phyloP scores from a whole-genome alignment of 2,113 vertebrate genomes.

The Hipposideros armiger region DNA sequence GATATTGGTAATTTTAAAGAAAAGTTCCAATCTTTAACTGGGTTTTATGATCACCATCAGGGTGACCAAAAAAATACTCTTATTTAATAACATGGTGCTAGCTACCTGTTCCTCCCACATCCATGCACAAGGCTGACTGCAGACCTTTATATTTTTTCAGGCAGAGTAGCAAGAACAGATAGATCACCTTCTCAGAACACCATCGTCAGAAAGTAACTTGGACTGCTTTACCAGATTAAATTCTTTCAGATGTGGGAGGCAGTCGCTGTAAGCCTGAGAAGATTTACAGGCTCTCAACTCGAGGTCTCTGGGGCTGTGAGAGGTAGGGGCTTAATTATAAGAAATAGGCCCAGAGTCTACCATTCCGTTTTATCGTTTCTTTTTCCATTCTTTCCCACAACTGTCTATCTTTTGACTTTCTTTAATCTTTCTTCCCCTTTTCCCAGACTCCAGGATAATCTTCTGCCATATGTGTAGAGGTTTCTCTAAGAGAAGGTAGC shows the following conservation, averaged over 20 bases:
- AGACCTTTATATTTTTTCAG: neutral
- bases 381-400: neutral
- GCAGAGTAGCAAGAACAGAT: neutral
- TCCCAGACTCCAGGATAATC: neutral
- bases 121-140: fast-evolving
- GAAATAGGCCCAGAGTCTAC: neutral
- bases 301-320: neutral
- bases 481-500: neutral
- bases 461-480: neutral
- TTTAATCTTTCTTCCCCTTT: neutral
- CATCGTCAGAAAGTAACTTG: neutral
- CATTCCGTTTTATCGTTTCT: neutral
- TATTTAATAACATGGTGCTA: neutral
- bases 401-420: neutral
- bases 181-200: neutral
- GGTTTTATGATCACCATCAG: neutral
- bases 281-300: fast-evolving
- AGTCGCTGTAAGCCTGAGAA: neutral
- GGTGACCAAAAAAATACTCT: neutral
- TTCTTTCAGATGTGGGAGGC: neutral
- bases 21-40: neutral
- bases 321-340: neutral
- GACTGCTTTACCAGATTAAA: neutral
- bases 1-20: constrained; percentile 30
- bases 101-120: neutral